Evolutionary conservation across 1,140 invertebrate species (phyloP).

Genomic region (Bombus confusus): DNA sequence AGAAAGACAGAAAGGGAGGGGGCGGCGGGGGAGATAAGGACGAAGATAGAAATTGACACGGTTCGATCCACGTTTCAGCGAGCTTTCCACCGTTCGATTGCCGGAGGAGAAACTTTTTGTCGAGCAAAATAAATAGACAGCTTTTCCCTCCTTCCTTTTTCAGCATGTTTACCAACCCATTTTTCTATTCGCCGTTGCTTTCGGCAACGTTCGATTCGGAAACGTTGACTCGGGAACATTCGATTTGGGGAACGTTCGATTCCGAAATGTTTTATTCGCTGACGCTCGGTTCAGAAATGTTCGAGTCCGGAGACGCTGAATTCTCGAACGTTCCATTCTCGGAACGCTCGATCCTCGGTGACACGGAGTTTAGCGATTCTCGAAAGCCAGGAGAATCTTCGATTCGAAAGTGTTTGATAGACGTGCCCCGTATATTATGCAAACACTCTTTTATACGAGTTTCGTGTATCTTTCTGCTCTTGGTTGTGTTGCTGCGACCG

Average conservation of each 20-base stretch:
- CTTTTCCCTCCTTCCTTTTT: neutral
- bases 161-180: neutral
- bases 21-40: too few relatives aligned
- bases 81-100: neutral
- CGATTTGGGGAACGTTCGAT: neutral
- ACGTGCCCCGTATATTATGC: neutral
- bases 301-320: neutral
- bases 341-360: neutral
- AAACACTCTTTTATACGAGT: neutral
- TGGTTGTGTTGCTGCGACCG: neutral
- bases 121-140: neutral
- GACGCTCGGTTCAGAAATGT: neutral
- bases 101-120: neutral
- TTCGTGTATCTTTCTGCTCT: neutral
- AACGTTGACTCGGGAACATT: neutral
- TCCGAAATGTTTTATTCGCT: constrained; percentile 1
- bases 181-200: neutral
- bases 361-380: neutral
- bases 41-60: neutral
- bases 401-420: neutral
- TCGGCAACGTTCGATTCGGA: neutral
- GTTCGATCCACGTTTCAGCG: neutral
- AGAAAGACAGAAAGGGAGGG: neutral
- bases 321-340: neutral
- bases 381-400: neutral